Conservation (phyloP, 2,113 vertebrate species). For the Argyrosomus japonicus region DNA sequence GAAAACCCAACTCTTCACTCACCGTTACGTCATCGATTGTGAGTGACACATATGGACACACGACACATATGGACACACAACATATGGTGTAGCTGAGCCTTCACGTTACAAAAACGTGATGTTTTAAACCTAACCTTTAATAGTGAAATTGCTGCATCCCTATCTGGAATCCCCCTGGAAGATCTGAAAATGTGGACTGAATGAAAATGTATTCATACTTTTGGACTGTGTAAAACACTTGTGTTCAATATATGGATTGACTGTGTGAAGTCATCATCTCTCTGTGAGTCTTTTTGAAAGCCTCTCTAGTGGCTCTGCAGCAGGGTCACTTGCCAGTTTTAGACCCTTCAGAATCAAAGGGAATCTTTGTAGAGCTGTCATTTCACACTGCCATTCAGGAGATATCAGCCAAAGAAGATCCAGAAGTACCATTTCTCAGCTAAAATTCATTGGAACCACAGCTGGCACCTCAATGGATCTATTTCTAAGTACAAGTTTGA, state of each 20-base stretch:
- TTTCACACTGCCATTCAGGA: conserved; percentile 6
- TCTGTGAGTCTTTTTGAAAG: conserved; percentile 7
- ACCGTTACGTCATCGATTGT: too few species aligned
- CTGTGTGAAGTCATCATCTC: neutral
- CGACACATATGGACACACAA: too few species aligned
- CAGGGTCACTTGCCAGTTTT: conserved; percentile 3
- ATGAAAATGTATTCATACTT: neutral
- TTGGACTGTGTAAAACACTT: neutral
- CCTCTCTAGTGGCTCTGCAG: neutral
- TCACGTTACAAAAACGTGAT: too few species aligned
- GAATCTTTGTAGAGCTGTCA: neutral
- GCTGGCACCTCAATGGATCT: neutral
- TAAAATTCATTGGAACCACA: neutral
- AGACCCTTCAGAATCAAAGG: neutral
- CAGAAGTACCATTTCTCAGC: neutral
- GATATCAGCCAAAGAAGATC: neutral
- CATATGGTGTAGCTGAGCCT: too few species aligned
- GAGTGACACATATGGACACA: too few species aligned
- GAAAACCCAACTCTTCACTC: too few species aligned
- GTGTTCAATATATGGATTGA: neutral
- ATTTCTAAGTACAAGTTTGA: neutral
- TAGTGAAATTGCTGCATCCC: too few species aligned
- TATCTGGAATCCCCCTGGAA: too few species aligned
- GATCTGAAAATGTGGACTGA: neutral
- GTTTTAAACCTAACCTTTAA: too few species aligned